Conservation (phyloP, 1,140 invertebrate species). For the Sarcophaga peregrina region DNA sequence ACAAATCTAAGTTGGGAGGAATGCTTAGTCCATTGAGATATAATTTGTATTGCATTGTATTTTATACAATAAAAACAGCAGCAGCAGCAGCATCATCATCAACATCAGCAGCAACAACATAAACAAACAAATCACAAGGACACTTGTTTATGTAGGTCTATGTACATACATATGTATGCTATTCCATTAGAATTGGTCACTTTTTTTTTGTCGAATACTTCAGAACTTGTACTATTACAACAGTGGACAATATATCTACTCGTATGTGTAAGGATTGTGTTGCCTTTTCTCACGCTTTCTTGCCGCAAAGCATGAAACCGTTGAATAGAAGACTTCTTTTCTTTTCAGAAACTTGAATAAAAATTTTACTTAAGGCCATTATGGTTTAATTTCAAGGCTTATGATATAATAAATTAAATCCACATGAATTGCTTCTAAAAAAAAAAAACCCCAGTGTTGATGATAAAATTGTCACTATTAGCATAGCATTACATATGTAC, state of each 20-base stretch:
- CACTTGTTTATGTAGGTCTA: background rate
- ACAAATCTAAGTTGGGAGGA: too few relatives aligned
- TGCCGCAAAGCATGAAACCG: background rate
- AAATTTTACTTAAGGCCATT: background rate
- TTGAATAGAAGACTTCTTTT: background rate
- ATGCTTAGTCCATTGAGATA: background rate
- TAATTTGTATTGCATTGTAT: conserved; percentile 19
- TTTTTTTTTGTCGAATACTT: background rate
- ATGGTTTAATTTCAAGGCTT: conserved; percentile 2
- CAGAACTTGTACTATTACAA: too few relatives aligned
- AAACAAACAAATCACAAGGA: conserved; percentile 9
- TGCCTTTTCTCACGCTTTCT: background rate
- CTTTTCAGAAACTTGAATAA: background rate
- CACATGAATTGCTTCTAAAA: background rate
- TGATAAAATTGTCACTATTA: background rate
- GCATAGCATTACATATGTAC: background rate
- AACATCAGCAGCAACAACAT: background rate
- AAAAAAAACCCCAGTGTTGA: background rate
- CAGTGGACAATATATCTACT: background rate
- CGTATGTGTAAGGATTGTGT: background rate
- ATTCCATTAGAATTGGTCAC: conserved; percentile 30
- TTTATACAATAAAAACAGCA: background rate
- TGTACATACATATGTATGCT: background rate
- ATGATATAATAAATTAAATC: background rate
- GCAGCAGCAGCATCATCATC: too few relatives aligned